These are phyloP conservation scores for Ochlodes sylvanus DNA, from an alignment of 2,888 invertebrate species.

Conservation along the genomic window DNA sequence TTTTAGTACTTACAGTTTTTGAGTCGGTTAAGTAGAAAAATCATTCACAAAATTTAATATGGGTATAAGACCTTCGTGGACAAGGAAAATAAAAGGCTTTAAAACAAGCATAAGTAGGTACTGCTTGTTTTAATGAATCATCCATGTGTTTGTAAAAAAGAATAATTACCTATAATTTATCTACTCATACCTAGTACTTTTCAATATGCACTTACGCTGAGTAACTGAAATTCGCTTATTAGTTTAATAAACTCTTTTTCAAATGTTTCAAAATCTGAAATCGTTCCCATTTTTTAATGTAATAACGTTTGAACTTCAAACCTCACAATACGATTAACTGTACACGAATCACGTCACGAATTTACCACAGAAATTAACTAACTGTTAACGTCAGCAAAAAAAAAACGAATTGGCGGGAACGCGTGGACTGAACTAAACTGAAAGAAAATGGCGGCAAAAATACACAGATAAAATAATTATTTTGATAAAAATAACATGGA, in stretches of 20 bases:
- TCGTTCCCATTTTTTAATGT: constrained; percentile 44
- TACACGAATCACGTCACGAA: no score
- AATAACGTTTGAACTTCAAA: background rate
- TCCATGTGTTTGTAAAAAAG: no score
- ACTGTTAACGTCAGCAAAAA: background rate
- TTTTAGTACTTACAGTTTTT: no score
- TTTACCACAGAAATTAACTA: background rate
- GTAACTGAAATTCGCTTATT: constrained; percentile 65
- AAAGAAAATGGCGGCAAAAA: background rate
- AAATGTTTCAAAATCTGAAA: constrained; percentile 66
- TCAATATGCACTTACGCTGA: constrained; percentile 59
- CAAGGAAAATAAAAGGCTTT: no score
- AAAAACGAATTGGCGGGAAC: background rate
- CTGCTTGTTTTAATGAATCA: no score
- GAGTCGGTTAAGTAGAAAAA: no score
- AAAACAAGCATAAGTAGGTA: no score
- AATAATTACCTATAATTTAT: no score
- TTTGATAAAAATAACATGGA: constrained; percentile 27
- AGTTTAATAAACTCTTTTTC: constrained; percentile 71
- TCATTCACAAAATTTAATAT: no score
- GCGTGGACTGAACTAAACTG: background rate
- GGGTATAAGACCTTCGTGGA: no score
- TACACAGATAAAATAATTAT: background rate
- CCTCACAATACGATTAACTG: background rate
- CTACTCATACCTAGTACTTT: no score